Evolutionary conservation across 2,888 invertebrate species (phyloP), one percentile per base, ranked within the genome.

Genomic region (Lepetodrilus schrolli): DNA sequence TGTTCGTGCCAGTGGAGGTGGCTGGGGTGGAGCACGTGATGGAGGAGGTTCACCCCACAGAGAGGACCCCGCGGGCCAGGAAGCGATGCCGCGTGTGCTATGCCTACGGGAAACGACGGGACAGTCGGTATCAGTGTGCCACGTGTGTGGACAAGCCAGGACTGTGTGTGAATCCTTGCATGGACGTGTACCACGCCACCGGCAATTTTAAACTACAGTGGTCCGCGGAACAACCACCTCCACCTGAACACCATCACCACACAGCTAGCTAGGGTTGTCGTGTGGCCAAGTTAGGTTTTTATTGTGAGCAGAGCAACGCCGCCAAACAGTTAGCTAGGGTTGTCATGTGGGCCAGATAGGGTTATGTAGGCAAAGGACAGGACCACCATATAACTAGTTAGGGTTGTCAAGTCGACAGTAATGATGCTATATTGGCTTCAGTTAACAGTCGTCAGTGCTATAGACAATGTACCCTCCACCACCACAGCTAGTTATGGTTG

Each of bases 51-150:
- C 58, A 43, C 0, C 38, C 68, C 1, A 30, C 47, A 2, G 43
- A 68, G 47, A 26, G 43, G 47, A 43, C 38, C 47, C 38, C 43
- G 13, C 21, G 68, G 26, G 68, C 68, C 1, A 43, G 68, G 10
- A 68, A 68, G 47, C 7, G 68, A 26, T 68, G 68, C 47, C 68
- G 68, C n/a, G 68, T 68, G 7, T 68, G 68, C 26, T 68, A 68
- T 2, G 38, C 68, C 26, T 8, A 17, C 0, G 68, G 68, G 13
- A 68, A 26, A 17, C n/a, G 68, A 13, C 43, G 68, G 2, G 68
- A 68, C 68, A 68, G 43, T 43, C 68, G 68, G 1, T 68, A 30
- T 17, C 68, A 68, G 68, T 68, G 68, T 47, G 68, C 68, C 2
- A 47, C 43, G 4, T 68, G 68, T 26, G 30, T 43, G 8, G 30